These are phyloP conservation scores for Dreissena polymorpha DNA, from an alignment of 1,140 invertebrate species.

Conservation along the genomic window DNA sequence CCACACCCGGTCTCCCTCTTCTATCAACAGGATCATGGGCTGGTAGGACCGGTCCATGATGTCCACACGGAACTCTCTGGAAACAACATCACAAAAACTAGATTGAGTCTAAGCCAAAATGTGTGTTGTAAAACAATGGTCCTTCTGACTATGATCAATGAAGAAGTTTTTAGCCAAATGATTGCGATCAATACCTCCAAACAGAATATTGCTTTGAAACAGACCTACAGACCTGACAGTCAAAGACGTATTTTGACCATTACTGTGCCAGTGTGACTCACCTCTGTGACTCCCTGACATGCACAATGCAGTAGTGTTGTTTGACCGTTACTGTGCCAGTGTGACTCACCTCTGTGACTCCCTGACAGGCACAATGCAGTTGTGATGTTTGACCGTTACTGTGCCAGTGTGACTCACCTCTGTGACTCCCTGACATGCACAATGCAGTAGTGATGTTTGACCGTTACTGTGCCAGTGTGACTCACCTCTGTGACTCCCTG, in stretches of 20 bases:
- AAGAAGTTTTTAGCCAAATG: too few relatives aligned
- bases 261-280: conserved; percentile 30
- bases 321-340: conserved; percentile 56
- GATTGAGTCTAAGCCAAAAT: too few relatives aligned
- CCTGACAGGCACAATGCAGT: conserved; percentile 77
- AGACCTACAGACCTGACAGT: too few relatives aligned
- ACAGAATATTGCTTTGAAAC: too few relatives aligned
- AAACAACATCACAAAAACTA: conserved; percentile 27
- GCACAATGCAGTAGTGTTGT: conserved; percentile 75
- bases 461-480: conserved; percentile 20
- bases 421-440: conserved; percentile 75
- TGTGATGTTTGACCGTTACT: conserved; percentile 65
- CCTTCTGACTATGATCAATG: too few relatives aligned
- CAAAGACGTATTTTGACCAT: too few relatives aligned
- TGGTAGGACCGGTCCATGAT: conserved; percentile 76
- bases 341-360: conserved; percentile 68
- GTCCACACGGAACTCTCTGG: conserved; percentile 76
- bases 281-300: conserved; percentile 74
- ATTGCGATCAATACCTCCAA: too few relatives aligned
- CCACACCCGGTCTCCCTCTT: conserved; percentile 79
- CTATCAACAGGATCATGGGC: conserved; percentile 77
- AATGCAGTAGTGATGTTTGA: conserved; percentile 73
- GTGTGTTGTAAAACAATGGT: too few relatives aligned
- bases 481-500: conserved; percentile 70
- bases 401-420: conserved; percentile 62